phyloP scores from a whole-genome alignment of 1,140 invertebrate genomes.

The Aleiodes sp. region DNA sequence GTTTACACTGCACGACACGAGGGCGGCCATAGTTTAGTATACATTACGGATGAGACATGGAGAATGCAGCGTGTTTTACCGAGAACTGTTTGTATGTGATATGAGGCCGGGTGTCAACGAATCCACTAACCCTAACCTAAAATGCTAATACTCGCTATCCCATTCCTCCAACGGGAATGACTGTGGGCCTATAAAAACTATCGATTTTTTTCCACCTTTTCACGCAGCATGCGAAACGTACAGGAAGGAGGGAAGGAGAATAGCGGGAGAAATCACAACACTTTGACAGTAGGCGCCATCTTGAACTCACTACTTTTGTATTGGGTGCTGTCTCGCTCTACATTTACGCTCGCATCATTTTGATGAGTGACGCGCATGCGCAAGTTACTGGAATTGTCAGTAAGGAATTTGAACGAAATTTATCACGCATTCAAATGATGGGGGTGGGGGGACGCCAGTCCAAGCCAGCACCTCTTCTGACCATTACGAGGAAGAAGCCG shows the following conservation, averaged over 20 bases:
- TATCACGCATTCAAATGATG: too few species aligned
- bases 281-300: constrained; percentile 44
- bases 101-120: constrained; percentile 39
- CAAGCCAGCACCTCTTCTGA: too few species aligned
- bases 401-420: too few species aligned
- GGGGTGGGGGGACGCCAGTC: too few species aligned
- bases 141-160: constrained; percentile 39
- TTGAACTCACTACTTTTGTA: constrained; percentile 29
- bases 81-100: constrained; percentile 7
- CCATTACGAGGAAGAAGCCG: too few species aligned
- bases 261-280: constrained; percentile 36
- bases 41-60: neutral
- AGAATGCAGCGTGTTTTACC: neutral
- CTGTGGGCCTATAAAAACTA: constrained; percentile 47
- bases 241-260: too few species aligned
- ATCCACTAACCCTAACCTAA: constrained; percentile 55
- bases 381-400: too few species aligned
- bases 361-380: too few species aligned
- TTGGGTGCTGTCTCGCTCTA: too few species aligned
- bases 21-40: constrained; percentile 8
- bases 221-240: neutral
- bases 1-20: constrained; percentile 15
- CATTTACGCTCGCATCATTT: too few species aligned
- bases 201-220: constrained; percentile 45
- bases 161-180: constrained; percentile 29